These are phyloP conservation scores for Gracilinanus agilis DNA, from an alignment of 2,113 vertebrate genomes.

Conservation along the genomic window DNA sequence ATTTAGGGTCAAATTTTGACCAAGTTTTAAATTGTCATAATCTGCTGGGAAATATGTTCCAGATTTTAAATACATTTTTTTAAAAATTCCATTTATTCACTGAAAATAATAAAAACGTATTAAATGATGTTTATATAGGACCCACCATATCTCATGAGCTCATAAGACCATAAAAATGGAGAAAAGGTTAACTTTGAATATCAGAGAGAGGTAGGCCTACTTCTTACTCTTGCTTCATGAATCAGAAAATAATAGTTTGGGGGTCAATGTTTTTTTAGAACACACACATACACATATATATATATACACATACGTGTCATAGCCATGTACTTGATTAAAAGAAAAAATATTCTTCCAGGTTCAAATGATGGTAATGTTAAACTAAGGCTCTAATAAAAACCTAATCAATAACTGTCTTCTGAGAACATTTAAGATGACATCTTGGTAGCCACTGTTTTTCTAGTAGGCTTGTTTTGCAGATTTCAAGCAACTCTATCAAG, in stretches of 20 bases:
- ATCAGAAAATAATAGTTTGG: background rate
- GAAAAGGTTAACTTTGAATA: slow-evolving; percentile 19
- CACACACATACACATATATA: background rate
- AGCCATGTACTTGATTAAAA: background rate
- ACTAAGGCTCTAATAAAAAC: background rate
- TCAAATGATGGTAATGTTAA: background rate
- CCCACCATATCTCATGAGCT: background rate
- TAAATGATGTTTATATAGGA: slow-evolving; percentile 12
- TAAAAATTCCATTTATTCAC: slow-evolving; percentile 55
- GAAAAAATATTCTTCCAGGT: background rate
- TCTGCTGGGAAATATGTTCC: slow-evolving; percentile 64
- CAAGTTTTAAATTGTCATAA: slow-evolving; percentile 68
- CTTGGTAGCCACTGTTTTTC: too few relatives aligned
- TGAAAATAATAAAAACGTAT: slow-evolving; percentile 32
- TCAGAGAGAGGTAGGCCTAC: slow-evolving; percentile 20
- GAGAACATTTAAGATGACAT: too few relatives aligned
- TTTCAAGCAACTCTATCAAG: too few relatives aligned
- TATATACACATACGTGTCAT: background rate
- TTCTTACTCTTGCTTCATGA: slow-evolving; percentile 1
- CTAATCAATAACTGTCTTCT: too few relatives aligned
- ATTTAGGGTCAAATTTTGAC: slow-evolving; percentile 67
- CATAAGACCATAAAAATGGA: slow-evolving; percentile 35
- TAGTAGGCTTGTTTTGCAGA: too few relatives aligned
- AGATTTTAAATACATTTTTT: slow-evolving; percentile 67
- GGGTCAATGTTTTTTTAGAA: background rate